Percentiles rank a stretch among this genome's conserved stretches.
These are phyloP conservation scores for Agrochola circellaris DNA, from an alignment of 2,888 invertebrate genomes.

Conservation along the genomic window DNA sequence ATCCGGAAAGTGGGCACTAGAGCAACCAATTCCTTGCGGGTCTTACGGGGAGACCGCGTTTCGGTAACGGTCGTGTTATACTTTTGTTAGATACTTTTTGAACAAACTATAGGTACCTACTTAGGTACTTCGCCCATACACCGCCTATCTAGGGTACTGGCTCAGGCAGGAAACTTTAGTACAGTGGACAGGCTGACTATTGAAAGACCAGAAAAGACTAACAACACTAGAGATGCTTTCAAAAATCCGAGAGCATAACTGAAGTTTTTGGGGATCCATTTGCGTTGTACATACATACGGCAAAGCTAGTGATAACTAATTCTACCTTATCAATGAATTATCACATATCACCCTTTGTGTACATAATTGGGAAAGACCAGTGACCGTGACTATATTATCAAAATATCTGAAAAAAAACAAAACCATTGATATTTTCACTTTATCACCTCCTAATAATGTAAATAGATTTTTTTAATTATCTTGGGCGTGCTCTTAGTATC, in stretches of 20 bases:
- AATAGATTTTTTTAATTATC: constrained; percentile 16
- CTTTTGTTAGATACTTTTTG: too few relatives aligned
- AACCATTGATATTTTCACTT: constrained; percentile 7
- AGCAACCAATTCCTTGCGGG: too few relatives aligned
- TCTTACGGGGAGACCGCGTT: too few relatives aligned
- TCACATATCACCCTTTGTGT: neutral
- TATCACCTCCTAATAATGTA: neutral
- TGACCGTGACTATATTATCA: constrained; percentile 3
- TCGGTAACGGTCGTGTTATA: too few relatives aligned
- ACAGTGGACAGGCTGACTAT: neutral
- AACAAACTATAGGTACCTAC: too few relatives aligned
- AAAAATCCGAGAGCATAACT: neutral
- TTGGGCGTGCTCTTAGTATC: constrained; percentile 23
- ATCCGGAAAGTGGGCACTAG: too few relatives aligned
- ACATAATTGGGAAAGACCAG: neutral
- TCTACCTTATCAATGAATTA: neutral
- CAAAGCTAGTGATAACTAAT: neutral
- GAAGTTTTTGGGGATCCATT: too few relatives aligned
- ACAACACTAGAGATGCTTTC: neutral
- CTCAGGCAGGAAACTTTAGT: neutral
- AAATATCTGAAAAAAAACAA: neutral
- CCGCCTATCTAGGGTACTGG: too few relatives aligned
- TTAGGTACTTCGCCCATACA: neutral
- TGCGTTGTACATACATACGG: too few relatives aligned
- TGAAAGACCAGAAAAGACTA: neutral